Conservation (phyloP, 2,113 vertebrate species). For the Microcebus jonahi region DNA sequence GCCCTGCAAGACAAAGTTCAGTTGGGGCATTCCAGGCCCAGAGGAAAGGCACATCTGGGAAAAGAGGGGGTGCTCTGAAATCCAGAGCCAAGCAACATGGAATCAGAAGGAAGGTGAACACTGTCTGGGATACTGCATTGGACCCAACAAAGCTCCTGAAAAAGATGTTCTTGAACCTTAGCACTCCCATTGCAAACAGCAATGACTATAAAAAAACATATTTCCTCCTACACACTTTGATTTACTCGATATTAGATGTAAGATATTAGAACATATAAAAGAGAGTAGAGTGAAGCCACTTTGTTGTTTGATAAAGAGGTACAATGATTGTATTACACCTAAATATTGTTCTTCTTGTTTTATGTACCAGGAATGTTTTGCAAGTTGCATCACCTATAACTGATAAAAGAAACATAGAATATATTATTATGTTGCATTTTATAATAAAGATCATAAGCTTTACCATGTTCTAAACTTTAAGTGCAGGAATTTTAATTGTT, state of each 20-base stretch:
- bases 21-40: slow-evolving; percentile 92
- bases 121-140: neutral
- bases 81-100: slow-evolving; percentile 77
- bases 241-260: slow-evolving; percentile 6
- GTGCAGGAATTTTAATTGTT: neutral
- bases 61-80: slow-evolving; percentile 82
- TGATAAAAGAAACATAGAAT: neutral
- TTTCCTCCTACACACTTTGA: neutral
- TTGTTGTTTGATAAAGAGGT: neutral
- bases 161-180: slow-evolving; percentile 42
- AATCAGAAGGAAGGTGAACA: slow-evolving; percentile 72
- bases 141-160: slow-evolving; percentile 39
- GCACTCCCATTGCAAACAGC: slow-evolving; percentile 66
- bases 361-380: slow-evolving; percentile 36
- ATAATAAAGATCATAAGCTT: neutral
- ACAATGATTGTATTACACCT: neutral
- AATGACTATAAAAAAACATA: neutral
- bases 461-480: neutral
- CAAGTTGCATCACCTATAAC: slow-evolving; percentile 44
- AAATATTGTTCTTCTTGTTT: slow-evolving; percentile 57
- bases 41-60: slow-evolving; percentile 86
- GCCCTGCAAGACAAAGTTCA: slow-evolving; percentile 82
- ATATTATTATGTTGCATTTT: neutral
- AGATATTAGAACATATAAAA: neutral
- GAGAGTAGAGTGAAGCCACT: neutral